Evolutionary conservation across 2,113 vertebrate species (phyloP), one percentile per base, ranked within the genome.

Genomic region (Gadus chalcogrammus): DNA sequence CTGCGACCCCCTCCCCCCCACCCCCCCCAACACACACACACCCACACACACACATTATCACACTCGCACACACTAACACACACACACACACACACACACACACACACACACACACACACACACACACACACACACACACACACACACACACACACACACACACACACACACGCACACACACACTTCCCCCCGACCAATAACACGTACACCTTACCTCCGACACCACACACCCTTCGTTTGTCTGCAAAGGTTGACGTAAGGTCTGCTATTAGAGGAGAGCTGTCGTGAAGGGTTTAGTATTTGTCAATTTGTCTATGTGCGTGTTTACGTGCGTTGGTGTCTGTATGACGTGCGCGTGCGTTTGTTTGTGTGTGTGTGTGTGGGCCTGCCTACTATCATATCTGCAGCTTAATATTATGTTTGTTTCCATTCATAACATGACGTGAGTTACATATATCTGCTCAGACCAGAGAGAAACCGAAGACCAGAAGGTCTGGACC

Each of bases 141-240:
- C 24, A 24, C 24, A 24, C 24, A 24, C 24, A 24, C 55, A 42
- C 55, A 56, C 55, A 56, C 55, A 6, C 55, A 15, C 55, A 56
- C 55, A 56, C 38, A 42, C 38, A 48, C 42, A 48, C 38, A 67
- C 69, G n/a, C 55, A 16, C 55, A 58, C 55, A 5, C 55, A 58
- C 56, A 52, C 52, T 82, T 71, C 84, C 86, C 72, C 73, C 84
- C 24, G 2, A 2, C 80, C 83, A 88, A 89, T 83, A 85, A 87
- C 86, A 86, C 27, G 67, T 78, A 86, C 86, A 86, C 88, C 84
- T 90, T 75, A 82, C 73, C 82, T 76, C 80, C 69, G 81, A 82
- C 76, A 76, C 77, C 76, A 77, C 70, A 64, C 38, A 58, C 69
- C 74, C 77, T 73, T 79, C 68, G 69, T 65, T 82, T 88, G 79